Conservation (phyloP, 2,113 vertebrate genomes). For the Micronycteris hirsuta region DNA sequence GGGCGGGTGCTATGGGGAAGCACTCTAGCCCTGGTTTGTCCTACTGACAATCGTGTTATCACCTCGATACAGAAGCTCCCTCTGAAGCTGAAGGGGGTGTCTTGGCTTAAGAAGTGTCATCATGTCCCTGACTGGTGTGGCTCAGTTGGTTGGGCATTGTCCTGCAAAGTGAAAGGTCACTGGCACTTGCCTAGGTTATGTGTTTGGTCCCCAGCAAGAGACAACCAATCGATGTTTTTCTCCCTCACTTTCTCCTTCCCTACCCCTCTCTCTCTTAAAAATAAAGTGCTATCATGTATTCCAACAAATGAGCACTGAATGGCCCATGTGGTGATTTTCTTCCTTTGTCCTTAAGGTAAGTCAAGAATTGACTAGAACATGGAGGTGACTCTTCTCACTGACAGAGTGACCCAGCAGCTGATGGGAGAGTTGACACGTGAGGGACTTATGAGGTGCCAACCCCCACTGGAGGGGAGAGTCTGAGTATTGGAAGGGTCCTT, state of each 20-base stretch:
- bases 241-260: no score
- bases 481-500: background rate
- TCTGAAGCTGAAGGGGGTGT: background rate
- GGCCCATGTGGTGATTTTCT: background rate
- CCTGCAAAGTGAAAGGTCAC: no score
- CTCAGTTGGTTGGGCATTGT: background rate
- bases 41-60: background rate
- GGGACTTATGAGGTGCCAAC: background rate
- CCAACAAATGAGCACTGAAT: background rate
- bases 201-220: no score
- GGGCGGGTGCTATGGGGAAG: background rate
- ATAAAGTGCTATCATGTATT: background rate
- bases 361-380: conserved; percentile 33
- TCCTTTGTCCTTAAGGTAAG: background rate
- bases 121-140: background rate
- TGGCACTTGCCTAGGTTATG: no score
- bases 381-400: background rate
- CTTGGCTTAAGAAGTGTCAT: background rate
- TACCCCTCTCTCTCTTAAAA: no score
- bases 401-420: background rate
- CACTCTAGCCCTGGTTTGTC: background rate
- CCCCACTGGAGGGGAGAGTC: background rate
- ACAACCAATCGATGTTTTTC: no score
- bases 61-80: background rate
- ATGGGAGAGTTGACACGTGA: background rate